A percentile compares a stretch with the other conserved stretches of the same genome.
These are phyloP conservation scores for Manis pentadactyla DNA, from an alignment of 2,797 vertebrate genomes.

Conservation along the genomic window DNA sequence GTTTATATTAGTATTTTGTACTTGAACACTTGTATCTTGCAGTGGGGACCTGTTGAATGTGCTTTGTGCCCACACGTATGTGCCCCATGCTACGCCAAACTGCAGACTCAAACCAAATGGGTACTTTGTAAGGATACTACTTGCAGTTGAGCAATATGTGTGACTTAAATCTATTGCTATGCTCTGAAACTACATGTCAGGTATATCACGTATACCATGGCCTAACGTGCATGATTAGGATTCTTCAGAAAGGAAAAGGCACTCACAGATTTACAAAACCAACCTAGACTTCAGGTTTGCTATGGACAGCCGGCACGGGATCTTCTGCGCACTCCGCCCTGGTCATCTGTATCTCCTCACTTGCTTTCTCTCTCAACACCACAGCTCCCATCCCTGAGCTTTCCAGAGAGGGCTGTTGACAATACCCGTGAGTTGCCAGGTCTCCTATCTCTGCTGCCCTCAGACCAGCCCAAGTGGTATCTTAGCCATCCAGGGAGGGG, in stretches of 20 bases:
- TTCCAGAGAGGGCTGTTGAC: neutral
- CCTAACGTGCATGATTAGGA: slow-evolving; percentile 80
- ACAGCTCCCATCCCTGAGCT: neutral
- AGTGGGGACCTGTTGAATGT: slow-evolving; percentile 85
- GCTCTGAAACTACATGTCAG: slow-evolving; percentile 76
- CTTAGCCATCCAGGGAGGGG: neutral
- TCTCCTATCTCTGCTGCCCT: neutral
- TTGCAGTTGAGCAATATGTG: slow-evolving; percentile 69
- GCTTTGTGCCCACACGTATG: slow-evolving; percentile 81
- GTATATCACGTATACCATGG: slow-evolving; percentile 76
- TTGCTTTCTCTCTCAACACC: slow-evolving; percentile 85
- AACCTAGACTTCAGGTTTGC: neutral
- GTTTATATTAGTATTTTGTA: slow-evolving; percentile 84
- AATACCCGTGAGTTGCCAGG: neutral
- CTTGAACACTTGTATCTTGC: slow-evolving; percentile 86
- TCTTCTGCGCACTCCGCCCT: slow-evolving; percentile 65
- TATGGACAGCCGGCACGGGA: slow-evolving; percentile 45
- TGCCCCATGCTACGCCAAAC: slow-evolving; percentile 74
- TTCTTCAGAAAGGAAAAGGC: slow-evolving; percentile 57
- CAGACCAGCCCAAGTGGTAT: neutral
- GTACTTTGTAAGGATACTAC: slow-evolving; percentile 80
- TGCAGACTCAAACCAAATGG: slow-evolving; percentile 79
- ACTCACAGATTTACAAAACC: slow-evolving; percentile 70
- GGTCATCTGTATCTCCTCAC: slow-evolving; percentile 81
- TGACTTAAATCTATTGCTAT: slow-evolving; percentile 69